Conservation (phyloP, 2,113 vertebrate species). For the Elephantulus edwardii region DNA sequence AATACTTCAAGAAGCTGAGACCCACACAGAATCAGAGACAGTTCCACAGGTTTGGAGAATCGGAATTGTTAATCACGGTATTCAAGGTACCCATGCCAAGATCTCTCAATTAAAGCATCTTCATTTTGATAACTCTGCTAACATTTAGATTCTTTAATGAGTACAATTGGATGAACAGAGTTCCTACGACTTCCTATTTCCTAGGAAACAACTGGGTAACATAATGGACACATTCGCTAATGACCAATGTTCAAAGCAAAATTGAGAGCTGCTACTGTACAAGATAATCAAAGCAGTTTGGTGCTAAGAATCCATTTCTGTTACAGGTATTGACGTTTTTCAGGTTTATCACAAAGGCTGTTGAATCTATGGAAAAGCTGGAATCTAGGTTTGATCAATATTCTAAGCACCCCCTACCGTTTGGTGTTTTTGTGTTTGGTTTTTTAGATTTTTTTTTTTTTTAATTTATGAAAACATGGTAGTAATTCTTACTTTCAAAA, state of each 20-base stretch:
- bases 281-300: neutral
- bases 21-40: neutral
- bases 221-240: neutral
- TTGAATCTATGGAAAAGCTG: neutral
- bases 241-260: neutral
- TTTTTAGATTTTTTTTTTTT: too few species aligned
- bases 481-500: neutral
- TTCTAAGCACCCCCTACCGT: fast-evolving
- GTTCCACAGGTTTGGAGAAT: fast-evolving
- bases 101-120: neutral
- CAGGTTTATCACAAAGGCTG: neutral
- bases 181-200: neutral
- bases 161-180: neutral
- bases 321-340: neutral
- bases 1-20: neutral
- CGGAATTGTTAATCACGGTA: neutral
- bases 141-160: neutral
- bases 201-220: neutral
- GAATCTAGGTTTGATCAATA: neutral
- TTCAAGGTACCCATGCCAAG: neutral
- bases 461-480: neutral
- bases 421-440: too few species aligned
- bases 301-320: neutral
- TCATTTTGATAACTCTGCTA: neutral
- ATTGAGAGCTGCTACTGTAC: neutral